Conservation (phyloP, 2,113 vertebrate genomes). For the Malaclemys terrapin region DNA sequence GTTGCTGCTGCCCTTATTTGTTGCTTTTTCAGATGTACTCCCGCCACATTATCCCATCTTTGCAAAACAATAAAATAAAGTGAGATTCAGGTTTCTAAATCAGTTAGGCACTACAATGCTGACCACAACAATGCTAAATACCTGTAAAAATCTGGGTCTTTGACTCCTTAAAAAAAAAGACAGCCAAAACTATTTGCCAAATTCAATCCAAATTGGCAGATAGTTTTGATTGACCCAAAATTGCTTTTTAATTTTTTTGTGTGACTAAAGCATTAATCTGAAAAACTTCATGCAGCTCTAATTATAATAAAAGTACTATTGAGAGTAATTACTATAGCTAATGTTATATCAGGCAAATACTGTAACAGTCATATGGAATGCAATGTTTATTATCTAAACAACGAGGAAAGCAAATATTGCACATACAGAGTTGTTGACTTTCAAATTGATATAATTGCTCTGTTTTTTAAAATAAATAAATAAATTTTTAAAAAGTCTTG, state of each 20-base stretch:
- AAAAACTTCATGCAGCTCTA: neutral
- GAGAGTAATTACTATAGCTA: neutral
- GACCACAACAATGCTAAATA: neutral
- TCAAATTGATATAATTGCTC: neutral
- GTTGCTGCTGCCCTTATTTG: neutral
- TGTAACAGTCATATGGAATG: neutral
- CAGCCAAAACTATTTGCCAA: neutral
- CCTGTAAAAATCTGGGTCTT: neutral
- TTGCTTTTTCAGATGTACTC: neutral
- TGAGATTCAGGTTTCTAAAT: neutral
- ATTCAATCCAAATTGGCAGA: neutral
- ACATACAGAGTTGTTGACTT: neutral
- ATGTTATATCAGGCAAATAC: neutral
- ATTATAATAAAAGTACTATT: neutral
- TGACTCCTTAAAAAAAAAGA: neutral
- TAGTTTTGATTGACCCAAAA: neutral
- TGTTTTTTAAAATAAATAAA: neutral
- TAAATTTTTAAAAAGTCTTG: neutral
- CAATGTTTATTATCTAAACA: neutral
- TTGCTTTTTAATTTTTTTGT: neutral
- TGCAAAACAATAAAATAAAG: neutral
- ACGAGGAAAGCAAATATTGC: neutral
- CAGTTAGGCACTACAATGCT: neutral
- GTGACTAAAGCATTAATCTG: neutral
- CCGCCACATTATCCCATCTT: neutral